Percentiles rank a stretch among this genome's conserved stretches.
Evolutionary conservation across 2,113 vertebrate genomes (phyloP).

Genomic region (Nothobranchius kuhntae): DNA sequence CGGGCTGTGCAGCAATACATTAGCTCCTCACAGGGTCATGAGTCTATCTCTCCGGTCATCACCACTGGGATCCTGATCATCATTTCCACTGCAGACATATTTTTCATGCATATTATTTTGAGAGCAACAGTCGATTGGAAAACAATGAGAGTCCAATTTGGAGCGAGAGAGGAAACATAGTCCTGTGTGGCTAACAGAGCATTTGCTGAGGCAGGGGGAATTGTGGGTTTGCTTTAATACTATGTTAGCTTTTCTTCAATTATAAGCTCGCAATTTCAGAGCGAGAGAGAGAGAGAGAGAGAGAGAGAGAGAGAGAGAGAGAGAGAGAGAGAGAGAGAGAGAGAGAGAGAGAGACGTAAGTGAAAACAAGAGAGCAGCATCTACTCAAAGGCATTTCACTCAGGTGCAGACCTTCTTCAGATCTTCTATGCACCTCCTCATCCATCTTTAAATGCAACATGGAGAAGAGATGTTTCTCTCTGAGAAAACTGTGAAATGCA

Average conservation of each 20-base stretch:
- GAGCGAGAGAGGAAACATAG: slow-evolving; percentile 38
- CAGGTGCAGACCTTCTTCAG: background rate
- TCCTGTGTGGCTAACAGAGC: slow-evolving; percentile 60
- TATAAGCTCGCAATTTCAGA: slow-evolving; percentile 46
- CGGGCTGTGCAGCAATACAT: slow-evolving; percentile 74
- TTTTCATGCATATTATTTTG: slow-evolving; percentile 71
- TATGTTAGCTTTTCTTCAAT: slow-evolving; percentile 39
- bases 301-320: background rate
- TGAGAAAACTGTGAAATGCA: slow-evolving; percentile 43
- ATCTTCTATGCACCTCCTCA: slow-evolving; percentile 12
- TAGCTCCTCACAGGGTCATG: slow-evolving; percentile 73
- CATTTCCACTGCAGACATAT: slow-evolving; percentile 66
- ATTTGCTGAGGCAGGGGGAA: slow-evolving; percentile 58
- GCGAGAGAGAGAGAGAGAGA: background rate
- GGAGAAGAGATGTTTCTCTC: slow-evolving; percentile 12
- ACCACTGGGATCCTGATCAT: slow-evolving; percentile 69
- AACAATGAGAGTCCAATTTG: slow-evolving; percentile 65
- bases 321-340: background rate
- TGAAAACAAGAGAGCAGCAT: slow-evolving; percentile 25
- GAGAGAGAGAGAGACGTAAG: background rate
- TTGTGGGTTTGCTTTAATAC: slow-evolving; percentile 46
- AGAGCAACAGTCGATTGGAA: slow-evolving; percentile 48
- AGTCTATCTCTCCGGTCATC: slow-evolving; percentile 68
- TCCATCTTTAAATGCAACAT: slow-evolving; percentile 33
- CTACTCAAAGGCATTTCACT: slow-evolving; percentile 26